These are phyloP conservation scores for Megathymus violae DNA, from an alignment of 1,140 invertebrate genomes.

Conservation along the genomic window DNA sequence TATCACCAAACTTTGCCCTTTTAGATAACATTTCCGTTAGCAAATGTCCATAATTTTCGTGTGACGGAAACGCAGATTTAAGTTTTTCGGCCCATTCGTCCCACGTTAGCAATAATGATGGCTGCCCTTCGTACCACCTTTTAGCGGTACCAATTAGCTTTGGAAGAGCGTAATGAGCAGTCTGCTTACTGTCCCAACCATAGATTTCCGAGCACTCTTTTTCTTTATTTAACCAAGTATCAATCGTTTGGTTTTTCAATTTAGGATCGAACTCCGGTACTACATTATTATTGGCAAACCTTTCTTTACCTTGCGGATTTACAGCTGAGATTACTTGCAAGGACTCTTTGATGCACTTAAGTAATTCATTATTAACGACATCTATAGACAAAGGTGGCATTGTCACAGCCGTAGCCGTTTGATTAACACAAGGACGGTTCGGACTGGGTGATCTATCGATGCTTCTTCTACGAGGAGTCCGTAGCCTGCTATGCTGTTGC, in stretches of 20 bases:
- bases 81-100: background rate
- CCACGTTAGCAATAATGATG: background rate
- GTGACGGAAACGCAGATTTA: background rate
- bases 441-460: no score
- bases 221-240: slow-evolving; percentile 33
- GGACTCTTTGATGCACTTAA: no score
- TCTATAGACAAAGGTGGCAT: no score
- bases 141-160: slow-evolving; percentile 39
- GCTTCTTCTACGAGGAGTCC: no score
- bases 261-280: background rate
- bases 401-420: no score
- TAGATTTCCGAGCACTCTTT: slow-evolving; percentile 38
- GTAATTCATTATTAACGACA: no score
- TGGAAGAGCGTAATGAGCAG: slow-evolving; percentile 31
- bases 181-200: slow-evolving; percentile 33
- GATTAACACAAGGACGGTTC: no score
- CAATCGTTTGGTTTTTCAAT: slow-evolving; percentile 1
- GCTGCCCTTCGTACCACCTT: slow-evolving; percentile 43
- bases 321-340: no score
- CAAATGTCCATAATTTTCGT: slow-evolving; percentile 35
- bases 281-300: background rate
- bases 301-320: no score
- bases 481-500: no score
- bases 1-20: slow-evolving; percentile 2
- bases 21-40: slow-evolving; percentile 30